A percentile compares a stretch with the other conserved stretches of the same genome.
These are phyloP conservation scores for Deladenus siricidicola DNA, from an alignment of 2,888 invertebrate genomes.

Conservation along the genomic window DNA sequence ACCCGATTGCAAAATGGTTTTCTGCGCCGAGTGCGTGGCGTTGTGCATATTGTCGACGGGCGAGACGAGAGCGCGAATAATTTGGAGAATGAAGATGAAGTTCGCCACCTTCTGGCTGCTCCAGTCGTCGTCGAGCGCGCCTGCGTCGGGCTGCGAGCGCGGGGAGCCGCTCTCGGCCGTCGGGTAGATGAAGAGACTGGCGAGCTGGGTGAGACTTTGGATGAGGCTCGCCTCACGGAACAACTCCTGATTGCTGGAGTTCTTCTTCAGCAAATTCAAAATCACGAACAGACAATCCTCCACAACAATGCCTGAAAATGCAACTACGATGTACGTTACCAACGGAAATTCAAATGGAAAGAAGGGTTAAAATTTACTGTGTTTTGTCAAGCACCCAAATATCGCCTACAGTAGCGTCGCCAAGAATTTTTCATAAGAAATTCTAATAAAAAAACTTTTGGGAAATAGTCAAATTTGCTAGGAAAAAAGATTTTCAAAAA, in stretches of 20 bases:
- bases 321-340: too few species aligned
- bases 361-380: too few species aligned
- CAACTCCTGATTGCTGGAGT: conserved; percentile 93
- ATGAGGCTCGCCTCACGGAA: conserved; percentile 93
- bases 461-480: too few species aligned
- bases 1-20: conserved; percentile 76
- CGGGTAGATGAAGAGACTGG: conserved; percentile 70
- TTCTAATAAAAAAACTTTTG: too few species aligned
- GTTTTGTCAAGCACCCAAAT: too few species aligned
- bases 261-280: conserved; percentile 83
- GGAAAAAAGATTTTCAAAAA: too few species aligned
- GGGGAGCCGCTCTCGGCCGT: conserved; percentile 26
- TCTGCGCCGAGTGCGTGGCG: conserved; percentile 71
- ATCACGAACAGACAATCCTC: conserved; percentile 90
- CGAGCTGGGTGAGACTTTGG: conserved; percentile 65
- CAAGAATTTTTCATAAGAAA: too few species aligned
- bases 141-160: too few species aligned
- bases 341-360: too few species aligned
- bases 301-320: conserved; percentile 73
- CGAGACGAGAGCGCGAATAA: conserved; percentile 79
- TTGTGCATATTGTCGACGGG: conserved; percentile 79
- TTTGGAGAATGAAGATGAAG: conserved; percentile 80
- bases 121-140: conserved; percentile 57
- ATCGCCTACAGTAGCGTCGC: too few species aligned
- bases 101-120: conserved; percentile 67